Conservation (phyloP, 2,113 vertebrate genomes). For the Coreoperca whiteheadi region DNA sequence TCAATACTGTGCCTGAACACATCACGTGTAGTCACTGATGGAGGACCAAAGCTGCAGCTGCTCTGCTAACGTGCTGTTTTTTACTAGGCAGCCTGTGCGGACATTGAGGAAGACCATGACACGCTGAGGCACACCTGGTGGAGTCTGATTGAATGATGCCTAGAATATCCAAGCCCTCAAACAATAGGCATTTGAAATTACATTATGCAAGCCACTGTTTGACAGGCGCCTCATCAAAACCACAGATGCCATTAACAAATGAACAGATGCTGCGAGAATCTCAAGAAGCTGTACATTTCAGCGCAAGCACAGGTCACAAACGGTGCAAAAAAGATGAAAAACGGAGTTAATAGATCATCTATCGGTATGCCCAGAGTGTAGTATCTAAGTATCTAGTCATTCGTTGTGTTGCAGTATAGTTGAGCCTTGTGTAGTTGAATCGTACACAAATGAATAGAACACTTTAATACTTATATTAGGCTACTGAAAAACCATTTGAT, state of each 20-base stretch:
- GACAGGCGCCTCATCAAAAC: not conserved
- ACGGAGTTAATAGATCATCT: not conserved
- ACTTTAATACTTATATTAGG: not conserved
- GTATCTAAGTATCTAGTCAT: not conserved
- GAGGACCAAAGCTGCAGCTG: not conserved
- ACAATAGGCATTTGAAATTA: not conserved
- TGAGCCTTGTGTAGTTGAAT: not conserved
- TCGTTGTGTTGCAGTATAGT: not conserved
- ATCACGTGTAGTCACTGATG: not conserved
- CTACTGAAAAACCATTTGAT: not conserved
- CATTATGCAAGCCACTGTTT: not conserved
- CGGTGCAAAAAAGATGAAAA: not conserved
- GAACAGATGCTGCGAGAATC: not conserved
- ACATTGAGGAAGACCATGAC: not conserved
- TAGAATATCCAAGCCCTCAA: not conserved
- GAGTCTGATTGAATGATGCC: not conserved
- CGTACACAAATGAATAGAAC: not conserved
- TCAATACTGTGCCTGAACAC: not conserved
- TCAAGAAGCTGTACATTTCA: not conserved
- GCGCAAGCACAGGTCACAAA: not conserved
- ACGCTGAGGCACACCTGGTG: not conserved
- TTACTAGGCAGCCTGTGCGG: not conserved
- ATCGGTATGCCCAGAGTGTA: not conserved
- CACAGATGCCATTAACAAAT: not conserved
- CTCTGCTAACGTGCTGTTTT: not conserved